Base-by-base conservation (phyloP, 1,140 invertebrate genomes). In the Drosophila malerkotliana region DNA sequence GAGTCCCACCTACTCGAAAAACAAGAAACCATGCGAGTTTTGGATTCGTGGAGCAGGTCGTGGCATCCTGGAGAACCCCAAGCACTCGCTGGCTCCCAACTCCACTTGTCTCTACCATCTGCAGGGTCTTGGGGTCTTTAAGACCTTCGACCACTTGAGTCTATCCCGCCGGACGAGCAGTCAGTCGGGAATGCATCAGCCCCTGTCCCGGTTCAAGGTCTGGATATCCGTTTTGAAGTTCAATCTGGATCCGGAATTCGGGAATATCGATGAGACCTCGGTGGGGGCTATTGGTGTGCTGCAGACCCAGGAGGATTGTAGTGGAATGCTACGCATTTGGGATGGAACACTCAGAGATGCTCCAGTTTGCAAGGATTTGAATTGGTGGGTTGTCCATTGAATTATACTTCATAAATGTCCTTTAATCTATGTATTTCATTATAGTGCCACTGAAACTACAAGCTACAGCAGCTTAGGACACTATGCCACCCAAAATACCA, bases 201-300 rank as follows among this genome's bases (percentile, higher is more conserved):
- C 90, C 0, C 44, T 90, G 4, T 95, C 92, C 45, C 93, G 96
- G 61, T 97, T 96, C 83, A 94, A 95, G 66, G 95, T 98, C 0
- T 98, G 97, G 97, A 93, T 98, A 63, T 97, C 97, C 1, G 95
- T 98, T 51, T 93, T 97, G 53, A 97, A 97, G 92, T 97, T 97
- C 92, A 96, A 97, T 92, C 64, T 92, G 56, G 85, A 91, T 60
- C 91, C 89, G 6, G 85, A 90, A 32, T 92, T 92, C n/a, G 91
- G 90, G 0, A 72, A 83, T 12, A 81, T 90, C 4, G 85, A 91
- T 76, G 95, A 96, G 75, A 87, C 82, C 0, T 92, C 93, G 14
- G 93, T 93, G 30, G 90, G 90, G 0, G 90, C 93, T 12, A 93
- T 93, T 53, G 89, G 90, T 5, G 92, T 93, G 51, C 93, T 94